Percentiles rank a stretch among this genome's conserved stretches.
phyloP scores from a whole-genome alignment of 2,797 vertebrate genomes.

The Eulemur coronatus region DNA sequence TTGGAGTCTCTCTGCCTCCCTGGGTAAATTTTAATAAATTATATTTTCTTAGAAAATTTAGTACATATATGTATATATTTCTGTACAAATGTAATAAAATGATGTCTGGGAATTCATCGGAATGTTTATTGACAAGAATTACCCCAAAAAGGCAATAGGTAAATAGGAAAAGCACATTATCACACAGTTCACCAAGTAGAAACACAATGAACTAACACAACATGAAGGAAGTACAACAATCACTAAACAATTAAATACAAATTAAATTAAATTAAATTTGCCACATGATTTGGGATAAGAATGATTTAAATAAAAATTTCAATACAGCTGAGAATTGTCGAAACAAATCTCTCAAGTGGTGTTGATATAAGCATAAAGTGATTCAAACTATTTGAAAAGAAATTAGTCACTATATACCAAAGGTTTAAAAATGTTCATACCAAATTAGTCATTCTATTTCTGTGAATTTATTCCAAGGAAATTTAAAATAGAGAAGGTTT shows the following conservation, averaged over 20 bases:
- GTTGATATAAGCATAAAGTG: neutral
- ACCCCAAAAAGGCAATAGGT: neutral
- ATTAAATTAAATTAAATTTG: neutral
- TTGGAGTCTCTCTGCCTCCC: neutral
- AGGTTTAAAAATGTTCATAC: neutral
- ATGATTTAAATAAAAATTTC: slow-evolving; percentile 1
- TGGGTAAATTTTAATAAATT: neutral
- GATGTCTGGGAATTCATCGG: neutral
- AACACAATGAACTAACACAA: neutral
- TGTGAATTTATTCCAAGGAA: neutral
- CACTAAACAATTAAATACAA: neutral
- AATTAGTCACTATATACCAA: neutral
- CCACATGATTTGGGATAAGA: neutral
- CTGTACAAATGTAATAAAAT: neutral
- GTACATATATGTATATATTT: neutral
- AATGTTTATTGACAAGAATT: neutral
- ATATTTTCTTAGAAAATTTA: neutral
- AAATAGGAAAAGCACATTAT: neutral
- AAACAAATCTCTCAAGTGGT: neutral
- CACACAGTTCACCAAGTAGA: neutral
- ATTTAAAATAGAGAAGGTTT: neutral
- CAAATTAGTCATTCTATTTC: neutral
- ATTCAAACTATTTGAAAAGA: neutral
- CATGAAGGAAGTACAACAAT: neutral
- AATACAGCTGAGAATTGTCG: neutral